A percentile compares a stretch with the other conserved stretches of the same genome.
These are phyloP conservation scores for Corythornis leucogaster DNA, from an alignment of 2,797 vertebrate genomes.

Conservation along the genomic window DNA sequence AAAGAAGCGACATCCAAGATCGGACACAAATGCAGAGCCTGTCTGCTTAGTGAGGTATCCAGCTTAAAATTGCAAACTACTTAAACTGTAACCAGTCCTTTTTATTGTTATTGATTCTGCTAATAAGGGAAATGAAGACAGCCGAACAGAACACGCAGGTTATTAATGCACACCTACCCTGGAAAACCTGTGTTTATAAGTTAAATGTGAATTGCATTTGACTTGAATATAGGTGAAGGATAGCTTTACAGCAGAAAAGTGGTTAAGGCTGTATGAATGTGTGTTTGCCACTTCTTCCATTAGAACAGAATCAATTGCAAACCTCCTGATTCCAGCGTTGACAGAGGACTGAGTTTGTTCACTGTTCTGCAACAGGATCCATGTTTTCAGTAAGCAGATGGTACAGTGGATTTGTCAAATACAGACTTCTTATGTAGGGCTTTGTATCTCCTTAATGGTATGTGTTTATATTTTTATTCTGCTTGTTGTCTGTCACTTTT, in stretches of 20 bases:
- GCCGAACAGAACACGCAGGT: constrained; percentile 12
- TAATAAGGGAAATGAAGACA: constrained; percentile 43
- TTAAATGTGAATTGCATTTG: not conserved
- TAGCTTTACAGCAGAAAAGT: not conserved
- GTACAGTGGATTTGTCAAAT: not conserved
- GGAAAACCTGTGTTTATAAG: constrained; percentile 2
- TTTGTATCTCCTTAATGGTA: not conserved
- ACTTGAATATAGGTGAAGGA: not conserved
- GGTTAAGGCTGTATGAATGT: not conserved
- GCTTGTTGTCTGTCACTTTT: not conserved
- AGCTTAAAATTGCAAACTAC: not conserved
- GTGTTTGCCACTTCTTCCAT: not conserved
- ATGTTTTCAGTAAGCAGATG: not conserved
- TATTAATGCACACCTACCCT: not conserved
- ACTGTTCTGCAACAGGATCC: not conserved
- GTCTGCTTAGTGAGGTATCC: constrained; percentile 13
- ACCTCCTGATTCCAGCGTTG: not conserved
- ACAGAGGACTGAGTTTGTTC: not conserved
- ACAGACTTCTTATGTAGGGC: not conserved
- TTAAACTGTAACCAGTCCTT: not conserved
- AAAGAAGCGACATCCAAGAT: constrained; percentile 21
- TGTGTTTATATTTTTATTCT: not conserved
- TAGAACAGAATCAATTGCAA: not conserved
- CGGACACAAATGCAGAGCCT: not conserved
- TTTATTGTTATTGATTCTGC: constrained; percentile 9